Conservation (phyloP, 2,797 vertebrate genomes). For the Myotis daubentonii region DNA sequence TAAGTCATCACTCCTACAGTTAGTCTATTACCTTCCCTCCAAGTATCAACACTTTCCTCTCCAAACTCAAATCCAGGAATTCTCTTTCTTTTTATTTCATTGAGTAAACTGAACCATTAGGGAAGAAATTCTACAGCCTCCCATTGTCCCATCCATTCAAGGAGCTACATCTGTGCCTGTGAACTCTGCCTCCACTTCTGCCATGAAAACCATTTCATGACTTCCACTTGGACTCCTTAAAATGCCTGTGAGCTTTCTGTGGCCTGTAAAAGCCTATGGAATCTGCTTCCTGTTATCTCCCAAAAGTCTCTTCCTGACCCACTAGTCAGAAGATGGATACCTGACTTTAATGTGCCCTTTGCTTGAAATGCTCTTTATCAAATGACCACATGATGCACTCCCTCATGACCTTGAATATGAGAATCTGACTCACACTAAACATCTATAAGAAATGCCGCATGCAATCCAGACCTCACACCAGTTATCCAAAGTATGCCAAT, state of each 20-base stretch:
- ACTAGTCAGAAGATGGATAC: neutral
- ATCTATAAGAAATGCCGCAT: neutral
- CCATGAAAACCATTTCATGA: neutral
- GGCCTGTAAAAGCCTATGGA: neutral
- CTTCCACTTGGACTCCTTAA: accelerated
- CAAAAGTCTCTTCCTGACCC: neutral
- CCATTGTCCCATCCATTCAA: neutral
- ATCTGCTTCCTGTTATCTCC: neutral
- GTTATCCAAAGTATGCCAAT: neutral
- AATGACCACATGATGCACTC: neutral
- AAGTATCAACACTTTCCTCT: neutral
- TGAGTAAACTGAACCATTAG: neutral
- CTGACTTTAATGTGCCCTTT: neutral
- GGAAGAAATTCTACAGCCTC: neutral
- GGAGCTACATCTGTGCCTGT: neutral
- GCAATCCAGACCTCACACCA: neutral
- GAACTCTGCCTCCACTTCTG: neutral
- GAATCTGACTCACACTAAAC: neutral
- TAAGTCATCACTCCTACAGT: neutral
- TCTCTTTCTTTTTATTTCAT: neutral
- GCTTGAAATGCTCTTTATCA: neutral
- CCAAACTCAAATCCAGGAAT: neutral
- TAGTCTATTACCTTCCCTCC: neutral
- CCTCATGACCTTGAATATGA: neutral
- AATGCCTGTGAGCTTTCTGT: neutral